A percentile compares a stretch with the other conserved stretches of the same genome.
These are phyloP conservation scores for Saturnia japonica DNA, from an alignment of 2,888 invertebrate genomes.

Conservation along the genomic window DNA sequence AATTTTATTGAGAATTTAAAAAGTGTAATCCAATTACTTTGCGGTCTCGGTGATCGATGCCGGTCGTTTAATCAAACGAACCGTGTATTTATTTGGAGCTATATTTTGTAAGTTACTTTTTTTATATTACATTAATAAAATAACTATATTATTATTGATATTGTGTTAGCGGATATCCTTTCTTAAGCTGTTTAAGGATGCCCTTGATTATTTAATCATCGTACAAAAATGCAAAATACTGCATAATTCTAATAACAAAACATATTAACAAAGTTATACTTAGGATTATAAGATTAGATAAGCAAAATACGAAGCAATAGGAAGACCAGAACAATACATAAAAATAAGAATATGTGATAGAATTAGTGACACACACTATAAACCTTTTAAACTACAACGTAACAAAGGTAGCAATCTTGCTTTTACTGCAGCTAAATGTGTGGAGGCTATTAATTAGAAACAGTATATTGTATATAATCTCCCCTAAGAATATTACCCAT, in stretches of 20 bases:
- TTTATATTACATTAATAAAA: neutral
- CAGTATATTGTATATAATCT: neutral
- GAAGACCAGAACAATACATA: neutral
- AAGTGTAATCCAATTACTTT: conserved; percentile 9
- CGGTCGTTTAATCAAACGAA: conserved; percentile 4
- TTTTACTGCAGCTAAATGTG: neutral
- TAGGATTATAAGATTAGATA: neutral
- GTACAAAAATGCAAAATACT: neutral
- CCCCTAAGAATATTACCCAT: neutral
- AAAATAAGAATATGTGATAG: neutral
- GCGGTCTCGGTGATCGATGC: conserved; percentile 4
- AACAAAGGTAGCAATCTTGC: neutral
- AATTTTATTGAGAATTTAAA: neutral
- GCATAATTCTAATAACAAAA: neutral
- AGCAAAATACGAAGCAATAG: neutral
- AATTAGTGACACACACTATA: neutral
- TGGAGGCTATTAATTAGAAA: neutral
- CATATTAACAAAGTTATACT: no score
- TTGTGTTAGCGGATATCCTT: neutral
- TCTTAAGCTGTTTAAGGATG: neutral
- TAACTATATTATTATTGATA: neutral
- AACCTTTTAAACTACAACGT: neutral
- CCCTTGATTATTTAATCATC: neutral
- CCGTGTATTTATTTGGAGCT: conserved; percentile 9
- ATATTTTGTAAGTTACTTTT: neutral